Evolutionary conservation across 2,797 vertebrate genomes (phyloP).

Genomic region (Sebastes minor): DNA sequence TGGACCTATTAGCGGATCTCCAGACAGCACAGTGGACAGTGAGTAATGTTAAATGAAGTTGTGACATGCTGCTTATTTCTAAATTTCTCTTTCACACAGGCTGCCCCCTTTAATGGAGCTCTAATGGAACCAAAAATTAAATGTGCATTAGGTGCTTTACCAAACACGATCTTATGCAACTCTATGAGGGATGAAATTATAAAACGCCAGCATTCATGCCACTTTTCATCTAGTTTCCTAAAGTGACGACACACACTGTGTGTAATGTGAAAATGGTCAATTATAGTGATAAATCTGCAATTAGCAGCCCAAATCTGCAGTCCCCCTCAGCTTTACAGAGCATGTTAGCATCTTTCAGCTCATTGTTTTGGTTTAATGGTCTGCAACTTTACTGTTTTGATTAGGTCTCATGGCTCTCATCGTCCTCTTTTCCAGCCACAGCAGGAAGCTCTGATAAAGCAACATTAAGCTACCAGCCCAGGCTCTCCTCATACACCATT

Average conservation of each 20-base stretch:
- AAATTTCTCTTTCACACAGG: conserved; percentile 26
- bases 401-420: neutral
- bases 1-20: conserved; percentile 45
- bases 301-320: neutral
- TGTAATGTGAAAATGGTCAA: neutral
- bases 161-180: neutral
- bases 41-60: conserved; percentile 42
- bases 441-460: too few relatives aligned
- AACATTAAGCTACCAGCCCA: neutral
- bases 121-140: conserved; percentile 27
- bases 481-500: too few relatives aligned
- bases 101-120: conserved; percentile 35
- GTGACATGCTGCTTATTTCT: conserved; percentile 36
- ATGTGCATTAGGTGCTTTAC: neutral
- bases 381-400: neutral
- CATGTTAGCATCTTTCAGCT: neutral
- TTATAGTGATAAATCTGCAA: too few relatives aligned
- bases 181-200: neutral
- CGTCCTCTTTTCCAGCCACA: neutral
- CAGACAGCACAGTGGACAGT: conserved; percentile 23
- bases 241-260: neutral
- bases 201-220: neutral
- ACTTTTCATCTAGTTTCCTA: neutral
- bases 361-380: neutral
- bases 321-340: neutral